Conservation (phyloP, 2,113 vertebrate genomes). For the Procavia capensis region DNA sequence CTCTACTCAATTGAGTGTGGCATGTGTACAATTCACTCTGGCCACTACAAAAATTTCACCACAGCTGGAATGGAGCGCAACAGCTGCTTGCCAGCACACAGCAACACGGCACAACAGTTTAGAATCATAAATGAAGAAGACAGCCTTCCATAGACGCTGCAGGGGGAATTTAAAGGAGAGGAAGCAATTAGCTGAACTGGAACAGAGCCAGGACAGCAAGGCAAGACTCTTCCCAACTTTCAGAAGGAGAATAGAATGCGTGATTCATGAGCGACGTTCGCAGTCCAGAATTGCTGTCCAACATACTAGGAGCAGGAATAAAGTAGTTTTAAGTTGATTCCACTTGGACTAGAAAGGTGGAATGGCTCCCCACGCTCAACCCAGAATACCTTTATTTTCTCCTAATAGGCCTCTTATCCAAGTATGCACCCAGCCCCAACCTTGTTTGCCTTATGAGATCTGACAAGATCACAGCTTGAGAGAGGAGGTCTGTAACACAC, state of each 20-base stretch:
- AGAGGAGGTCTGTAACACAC: conserved; percentile 72
- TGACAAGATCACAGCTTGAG: conserved; percentile 80
- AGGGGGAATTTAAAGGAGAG: conserved; percentile 73
- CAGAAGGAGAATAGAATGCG: conserved; percentile 6
- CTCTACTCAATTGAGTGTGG: conserved; percentile 39
- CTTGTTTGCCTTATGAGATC: conserved; percentile 74
- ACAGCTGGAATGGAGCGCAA: conserved; percentile 73
- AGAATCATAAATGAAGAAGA: conserved; percentile 78
- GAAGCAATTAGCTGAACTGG: conserved; percentile 75
- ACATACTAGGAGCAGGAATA: too few relatives aligned
- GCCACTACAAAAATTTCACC: conserved; percentile 67
- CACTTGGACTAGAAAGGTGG: neutral
- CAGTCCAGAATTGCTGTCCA: neutral
- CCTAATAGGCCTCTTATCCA: conserved; percentile 51
- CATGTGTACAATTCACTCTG: conserved; percentile 61
- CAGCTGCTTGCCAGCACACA: conserved; percentile 64
- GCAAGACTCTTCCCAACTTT: conserved; percentile 35
- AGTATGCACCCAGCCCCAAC: conserved; percentile 46
- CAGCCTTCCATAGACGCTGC: conserved; percentile 60
- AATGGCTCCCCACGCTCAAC: neutral
- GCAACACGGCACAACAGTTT: conserved; percentile 65
- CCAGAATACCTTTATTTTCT: conserved; percentile 44
- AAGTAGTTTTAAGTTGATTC: neutral
- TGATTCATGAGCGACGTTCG: neutral
- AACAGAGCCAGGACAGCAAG: conserved; percentile 65